Evolutionary conservation across 2,113 vertebrate species (phyloP).

Genomic region (Gymnarchus niloticus): DNA sequence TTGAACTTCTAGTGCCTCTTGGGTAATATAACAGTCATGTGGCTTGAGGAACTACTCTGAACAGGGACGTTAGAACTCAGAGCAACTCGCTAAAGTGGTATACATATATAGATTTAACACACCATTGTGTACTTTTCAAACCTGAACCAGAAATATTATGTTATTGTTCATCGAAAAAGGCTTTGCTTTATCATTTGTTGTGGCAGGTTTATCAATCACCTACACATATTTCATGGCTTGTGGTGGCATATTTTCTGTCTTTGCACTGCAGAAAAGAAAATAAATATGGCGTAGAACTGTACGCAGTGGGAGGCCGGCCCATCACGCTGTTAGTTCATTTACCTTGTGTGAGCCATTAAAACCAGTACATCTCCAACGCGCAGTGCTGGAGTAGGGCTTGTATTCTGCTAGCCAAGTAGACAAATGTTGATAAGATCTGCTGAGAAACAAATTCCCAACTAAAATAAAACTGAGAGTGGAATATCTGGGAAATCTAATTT

Average conservation of each 20-base stretch:
- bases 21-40: neutral
- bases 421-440: neutral
- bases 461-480: neutral
- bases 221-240: conserved; percentile 45
- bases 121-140: neutral
- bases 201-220: conserved; percentile 54
- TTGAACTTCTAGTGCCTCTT: conserved; percentile 16
- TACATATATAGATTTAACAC: neutral
- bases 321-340: conserved; percentile 13
- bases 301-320: neutral
- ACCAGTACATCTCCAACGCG: neutral
- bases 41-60: neutral
- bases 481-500: neutral
- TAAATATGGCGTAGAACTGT: conserved; percentile 10
- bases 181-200: conserved; percentile 42
- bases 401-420: neutral
- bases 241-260: conserved; percentile 1
- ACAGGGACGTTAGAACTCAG: neutral
- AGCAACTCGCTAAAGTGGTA: neutral
- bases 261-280: neutral
- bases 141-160: conserved; percentile 10
- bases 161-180: conserved; percentile 16
- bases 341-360: conserved; percentile 20
- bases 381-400: neutral
- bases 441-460: neutral